Evolutionary conservation across 2,113 vertebrate genomes (phyloP).

Genomic region (Osmerus mordax): DNA sequence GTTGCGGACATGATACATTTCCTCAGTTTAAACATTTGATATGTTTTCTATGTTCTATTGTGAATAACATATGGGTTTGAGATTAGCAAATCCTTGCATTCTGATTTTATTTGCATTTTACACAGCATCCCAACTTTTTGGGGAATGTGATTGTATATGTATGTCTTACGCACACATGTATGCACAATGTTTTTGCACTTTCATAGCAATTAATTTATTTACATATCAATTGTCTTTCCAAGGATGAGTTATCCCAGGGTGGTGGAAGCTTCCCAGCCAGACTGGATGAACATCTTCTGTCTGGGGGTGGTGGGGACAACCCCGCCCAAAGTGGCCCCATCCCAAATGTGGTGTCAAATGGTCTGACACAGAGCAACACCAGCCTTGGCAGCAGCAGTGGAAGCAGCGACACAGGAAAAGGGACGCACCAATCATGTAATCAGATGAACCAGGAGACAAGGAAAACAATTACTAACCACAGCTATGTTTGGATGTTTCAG

Average conservation of each 20-base stretch:
- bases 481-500: too few species aligned
- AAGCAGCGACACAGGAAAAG: constrained; percentile 84
- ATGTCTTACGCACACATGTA: too few species aligned
- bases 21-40: too few species aligned
- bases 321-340: constrained; percentile 57
- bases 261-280: constrained; percentile 80
- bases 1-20: too few species aligned
- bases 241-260: constrained; percentile 78
- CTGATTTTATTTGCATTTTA: neutral
- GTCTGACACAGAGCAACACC: constrained; percentile 86
- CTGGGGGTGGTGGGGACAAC: constrained; percentile 64
- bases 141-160: too few species aligned
- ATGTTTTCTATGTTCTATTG: too few species aligned
- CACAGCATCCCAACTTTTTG: neutral
- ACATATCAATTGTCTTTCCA: constrained; percentile 29
- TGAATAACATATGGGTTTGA: too few species aligned
- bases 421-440: constrained; percentile 57
- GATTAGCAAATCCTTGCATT: neutral
- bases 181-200: too few species aligned
- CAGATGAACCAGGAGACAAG: neutral
- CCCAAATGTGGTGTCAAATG: constrained; percentile 76
- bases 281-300: constrained; percentile 80
- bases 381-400: constrained; percentile 90
- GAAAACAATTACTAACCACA: too few species aligned
- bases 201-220: too few species aligned